Base-by-base conservation (phyloP, 2,797 vertebrate genomes). In the Phylloscopus collybita region DNA sequence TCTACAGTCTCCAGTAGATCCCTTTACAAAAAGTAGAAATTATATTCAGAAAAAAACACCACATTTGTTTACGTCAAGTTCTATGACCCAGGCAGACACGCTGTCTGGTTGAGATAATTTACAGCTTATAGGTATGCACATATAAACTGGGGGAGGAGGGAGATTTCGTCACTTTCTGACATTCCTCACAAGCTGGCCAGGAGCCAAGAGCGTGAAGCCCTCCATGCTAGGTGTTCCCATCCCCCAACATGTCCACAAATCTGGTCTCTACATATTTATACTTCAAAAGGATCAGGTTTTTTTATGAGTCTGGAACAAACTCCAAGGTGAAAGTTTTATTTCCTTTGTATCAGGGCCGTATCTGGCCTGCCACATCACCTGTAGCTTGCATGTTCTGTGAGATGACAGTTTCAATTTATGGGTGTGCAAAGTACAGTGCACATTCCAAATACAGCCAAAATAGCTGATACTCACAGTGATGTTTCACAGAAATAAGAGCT, bases 301-400 rank as follows among this genome's bases (percentile, higher is more conserved):
- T 94, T 89, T 70, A 83, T 65, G 45, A 80, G 32, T 38, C 61
- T 74, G 38, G 85, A 90, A 19, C 61, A 95, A 92, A 91, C 34
- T 93, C 84, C 84, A 95, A 78, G 74, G 57, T 40, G 44, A 67
- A 76, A 59, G 16, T 67, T 89, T 85, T 88, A 66, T 70, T 82
- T 86, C 74, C 44, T 73, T 76, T 50, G 6, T 60, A 82, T 76
- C 71, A 73, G 64, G 32, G 10, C 51, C 3, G 1, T 60, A 54
- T 42, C 71, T 88, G 56, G 42, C n/a, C 32, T 61, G 66, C 19
- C 40, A 70, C 4, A 73, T 51, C 29, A 59, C 25, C 26, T 1
- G 1, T 4, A 13, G n/a, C 51, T 81, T 61, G n/a, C 2, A 11
- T 12, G 18, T 29, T 65, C 36, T 25, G 5, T 2, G 6, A 42